Evolutionary conservation across 2,888 invertebrate species (phyloP), one percentile per base, ranked within the genome.

Genomic region (Stenurella melanura): DNA sequence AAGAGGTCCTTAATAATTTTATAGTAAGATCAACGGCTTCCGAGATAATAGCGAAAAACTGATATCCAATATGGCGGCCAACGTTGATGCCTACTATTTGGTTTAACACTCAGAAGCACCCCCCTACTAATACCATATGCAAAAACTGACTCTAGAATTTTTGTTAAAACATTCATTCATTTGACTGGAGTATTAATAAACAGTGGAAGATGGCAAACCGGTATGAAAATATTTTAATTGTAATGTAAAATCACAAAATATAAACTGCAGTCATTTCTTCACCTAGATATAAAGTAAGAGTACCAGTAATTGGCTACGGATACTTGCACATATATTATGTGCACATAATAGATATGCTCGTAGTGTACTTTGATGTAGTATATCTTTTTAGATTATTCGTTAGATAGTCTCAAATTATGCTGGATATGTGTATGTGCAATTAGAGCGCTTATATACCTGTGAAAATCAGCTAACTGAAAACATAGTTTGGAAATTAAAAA

Each of bases 361-460:
- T 64, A 63, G 11, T 38, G 42, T 64, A 42, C 12, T 64, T 64
- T 64, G 19, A 42, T 64, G 18, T 21, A 64, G 18, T 12, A 38
- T 11, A 10, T n/a, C n/a, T 64, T n/a, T 12, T n/a, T 64, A 64
- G 64, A 64, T 64, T 64, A 42, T 19, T 19, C 12, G 64, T 64
- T 19, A 64, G 64, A 64, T 64, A 64, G 42, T 64, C 15, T n/a
- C 38, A 64, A 64, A 42, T 64, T 64, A 42, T 64, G 19, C 19
- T 50, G 4, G 12, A 50, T 50, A 17, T 50, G 50, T n/a, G n/a
- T 50, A 4, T 50, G 6, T n/a, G n/a, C 18, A 64, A 64, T 64
- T 64, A 64, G 64, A 64, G 17, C 11, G 38, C 6, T 64, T 9
- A 0, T 19, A 64, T 38, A 64, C 12, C 64, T 21, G 64, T 64